Evolutionary conservation across 1,140 invertebrate species (phyloP).

Genomic region (Leptinotarsa defecta): DNA sequence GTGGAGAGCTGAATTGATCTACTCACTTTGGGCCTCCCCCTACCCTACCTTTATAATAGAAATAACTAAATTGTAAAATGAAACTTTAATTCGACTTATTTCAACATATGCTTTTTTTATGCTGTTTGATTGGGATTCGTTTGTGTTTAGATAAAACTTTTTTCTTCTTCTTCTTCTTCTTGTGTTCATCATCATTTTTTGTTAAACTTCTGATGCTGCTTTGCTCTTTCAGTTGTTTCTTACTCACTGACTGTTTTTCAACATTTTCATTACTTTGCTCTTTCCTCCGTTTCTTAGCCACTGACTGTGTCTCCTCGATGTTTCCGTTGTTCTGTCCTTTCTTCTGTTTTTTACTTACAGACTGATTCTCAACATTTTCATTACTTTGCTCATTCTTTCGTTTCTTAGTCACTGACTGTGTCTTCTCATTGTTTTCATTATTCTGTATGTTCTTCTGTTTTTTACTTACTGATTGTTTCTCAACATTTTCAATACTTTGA

Average conservation of each 20-base stretch:
- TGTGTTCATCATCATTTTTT: background rate
- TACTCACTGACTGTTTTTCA: background rate
- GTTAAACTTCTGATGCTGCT: background rate
- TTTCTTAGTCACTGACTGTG: background rate
- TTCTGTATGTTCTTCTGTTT: background rate
- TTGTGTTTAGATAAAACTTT: too few relatives aligned
- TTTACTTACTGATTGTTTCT: slow-evolving; percentile 10
- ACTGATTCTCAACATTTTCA: background rate
- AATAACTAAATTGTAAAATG: too few relatives aligned
- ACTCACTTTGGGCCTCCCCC: too few relatives aligned
- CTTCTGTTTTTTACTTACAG: background rate
- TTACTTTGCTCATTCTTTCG: background rate
- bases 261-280: background rate
- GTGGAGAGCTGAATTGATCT: too few relatives aligned
- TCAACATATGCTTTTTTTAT: too few relatives aligned
- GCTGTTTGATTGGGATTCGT: too few relatives aligned
- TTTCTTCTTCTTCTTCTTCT: background rate
- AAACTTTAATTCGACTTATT: too few relatives aligned
- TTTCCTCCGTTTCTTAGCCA: background rate
- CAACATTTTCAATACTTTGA: background rate
- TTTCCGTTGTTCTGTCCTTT: background rate
- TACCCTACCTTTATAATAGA: too few relatives aligned
- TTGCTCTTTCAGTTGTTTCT: background rate
- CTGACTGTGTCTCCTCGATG: background rate
- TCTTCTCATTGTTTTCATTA: background rate